Base-by-base conservation (phyloP, 2,113 vertebrate genomes). In the Malurus cyaneus region DNA sequence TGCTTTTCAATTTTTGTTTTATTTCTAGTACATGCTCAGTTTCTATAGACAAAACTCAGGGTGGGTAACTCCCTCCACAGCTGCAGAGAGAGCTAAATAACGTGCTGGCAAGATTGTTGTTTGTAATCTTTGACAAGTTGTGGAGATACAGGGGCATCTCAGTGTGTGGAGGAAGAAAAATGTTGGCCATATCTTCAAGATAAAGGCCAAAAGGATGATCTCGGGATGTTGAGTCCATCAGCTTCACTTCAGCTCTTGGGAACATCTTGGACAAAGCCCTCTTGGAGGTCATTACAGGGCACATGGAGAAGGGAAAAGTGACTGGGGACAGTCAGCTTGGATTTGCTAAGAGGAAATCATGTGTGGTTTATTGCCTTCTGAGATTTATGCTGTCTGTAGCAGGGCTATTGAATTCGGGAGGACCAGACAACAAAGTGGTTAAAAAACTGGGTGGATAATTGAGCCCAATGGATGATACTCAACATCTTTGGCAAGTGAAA, bases 31-130 rank as follows among this genome's bases (percentile, higher is more conserved):
- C 15, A 46, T 16, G 12, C 2, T 84, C 18, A 34, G 1, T 36
- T 85, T 57, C 39, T 15, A 25, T 11, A 31, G 26, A 14, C 11
- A 69, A 18, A 69, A 18, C 14, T 61, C 19, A 21, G 39, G 4
- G 18, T 56, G 21, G 36, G 8, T 73, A 76, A 57, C 39, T 25
- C 1, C 11, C 11, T 16, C 6, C 15, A 71, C 1, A 0, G 3
- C 42, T 82, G 13, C 5, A 6, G n/a, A 73, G 24, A 72, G 18
- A 65, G 36, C 4, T 17, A 67, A 44, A 7, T 53, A 39, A 25
- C 44, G 8, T 53, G 24, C 20, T 72, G 34, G 12, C 23, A 86
- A 36, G 14, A 13, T 23, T 83, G 31, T 2, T 91, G 7, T 49
- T 29, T 62, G 14, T 14, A 57, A 14, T 66, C 14, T 71, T 60